Evolutionary conservation across 2,888 invertebrate species (phyloP), one percentile per base, ranked within the genome.

Genomic region (Netelia melanura): DNA sequence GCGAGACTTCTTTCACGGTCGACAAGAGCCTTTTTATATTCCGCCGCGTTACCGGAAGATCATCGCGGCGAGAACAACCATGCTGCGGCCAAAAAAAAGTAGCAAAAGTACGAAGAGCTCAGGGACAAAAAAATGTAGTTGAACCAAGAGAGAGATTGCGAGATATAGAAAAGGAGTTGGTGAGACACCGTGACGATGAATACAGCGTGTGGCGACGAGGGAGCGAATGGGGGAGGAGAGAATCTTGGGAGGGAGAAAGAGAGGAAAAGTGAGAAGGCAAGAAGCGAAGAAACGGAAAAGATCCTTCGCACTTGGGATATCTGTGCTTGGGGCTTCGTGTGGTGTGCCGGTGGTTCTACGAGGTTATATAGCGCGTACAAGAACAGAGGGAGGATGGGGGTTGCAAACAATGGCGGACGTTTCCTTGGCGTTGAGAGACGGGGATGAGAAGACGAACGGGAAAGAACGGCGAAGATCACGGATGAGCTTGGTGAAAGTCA

Each of bases 21-120:
- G 85, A 84, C 83, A 84, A 87, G 83, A 85, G 78, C 80, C 79
- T 85, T 84, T 87, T 79, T 85, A 83, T 82, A 79, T 79, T 71
- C 62, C 82, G 65, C 72, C 77, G 75, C 64, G 78, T 70, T 71
- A 83, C 78, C 84, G 85, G 83, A 86, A 84, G 84, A 86, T 81
- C 76, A 62, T 72, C 43, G 71, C 17, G 17, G 79, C 67, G 74
- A 79, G 75, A 87, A 84, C 70, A 64, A 80, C 62, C 65, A 65
- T 62, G 70, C 77, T 25, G 21, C 58, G 14, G 6, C 30, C 65
- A 76, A 54, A 67, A 52, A 72, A 81, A 52, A 80, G 72, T 54
- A 86, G 68, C 81, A 65, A 74, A 64, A 23, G 43, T 68, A 48
- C 44, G 23, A 71, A 75, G 54, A 62, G 72, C 56, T 64, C 70